Evolutionary conservation across 2,113 vertebrate species (phyloP).

Genomic region (Murina feae): DNA sequence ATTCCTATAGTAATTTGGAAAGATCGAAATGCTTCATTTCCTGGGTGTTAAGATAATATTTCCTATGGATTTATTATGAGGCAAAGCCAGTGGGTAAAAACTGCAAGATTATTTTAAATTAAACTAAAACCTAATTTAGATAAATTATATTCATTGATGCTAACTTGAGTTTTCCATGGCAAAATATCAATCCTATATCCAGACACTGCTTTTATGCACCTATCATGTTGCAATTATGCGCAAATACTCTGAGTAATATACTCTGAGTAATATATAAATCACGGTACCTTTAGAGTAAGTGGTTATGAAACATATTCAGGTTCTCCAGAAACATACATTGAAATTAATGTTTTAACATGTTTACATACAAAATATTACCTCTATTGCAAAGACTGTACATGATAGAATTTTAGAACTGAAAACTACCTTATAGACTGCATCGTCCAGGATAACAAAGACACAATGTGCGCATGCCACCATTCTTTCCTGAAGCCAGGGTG

Average conservation of each 20-base stretch:
- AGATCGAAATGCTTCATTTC: neutral
- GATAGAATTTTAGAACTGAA: conserved; percentile 16
- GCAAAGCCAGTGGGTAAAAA: neutral
- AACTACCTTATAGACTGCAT: neutral
- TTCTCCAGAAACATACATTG: neutral
- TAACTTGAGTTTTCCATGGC: neutral
- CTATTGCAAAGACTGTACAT: neutral
- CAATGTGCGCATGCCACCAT: neutral
- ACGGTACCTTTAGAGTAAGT: neutral
- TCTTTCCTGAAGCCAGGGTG: neutral
- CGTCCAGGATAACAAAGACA: neutral
- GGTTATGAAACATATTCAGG: neutral
- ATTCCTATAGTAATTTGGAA: neutral
- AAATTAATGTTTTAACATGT: neutral
- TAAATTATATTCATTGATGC: neutral
- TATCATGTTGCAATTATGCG: neutral
- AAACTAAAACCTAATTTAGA: neutral
- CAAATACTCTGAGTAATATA: conserved; percentile 17
- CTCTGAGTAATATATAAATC: neutral
- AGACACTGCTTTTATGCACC: neutral
- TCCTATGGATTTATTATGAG: neutral
- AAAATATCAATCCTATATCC: neutral
- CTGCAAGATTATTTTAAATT: neutral
- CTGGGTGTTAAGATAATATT: neutral
- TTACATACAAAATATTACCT: neutral